Evolutionary conservation across 2,888 invertebrate genomes (phyloP), one percentile per base, ranked within the genome.

Genomic region (Nomada goodeniana): DNA sequence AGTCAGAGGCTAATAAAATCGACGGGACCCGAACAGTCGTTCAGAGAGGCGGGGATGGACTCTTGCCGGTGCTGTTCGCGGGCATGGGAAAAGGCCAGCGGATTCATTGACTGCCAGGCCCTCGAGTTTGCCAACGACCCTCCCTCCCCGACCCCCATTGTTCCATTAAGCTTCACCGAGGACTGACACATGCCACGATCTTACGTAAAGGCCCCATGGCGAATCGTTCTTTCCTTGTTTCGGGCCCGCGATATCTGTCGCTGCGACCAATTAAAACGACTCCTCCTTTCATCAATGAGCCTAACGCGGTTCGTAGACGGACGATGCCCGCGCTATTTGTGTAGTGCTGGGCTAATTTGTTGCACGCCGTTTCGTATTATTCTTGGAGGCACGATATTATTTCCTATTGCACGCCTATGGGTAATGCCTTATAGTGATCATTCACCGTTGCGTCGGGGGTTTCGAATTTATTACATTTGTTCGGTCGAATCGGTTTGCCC

Each of bases 21-120:
- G 88, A 79, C 76, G 82, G 81, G 83, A 84, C 80, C 86, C 87
- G 78, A 86, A 79, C 80, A 78, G 78, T 70, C 76, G 81, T 18
- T 63, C 64, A 42, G 36, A 0, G 36, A 10, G 53, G 82, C 69
- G 85, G 77, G 85, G 79, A 86, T 82, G 81, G 80, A 80, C 80
- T 79, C 76, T 9, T 73, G 71, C 67, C 60, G 84, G 86, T 50
- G 85, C 80, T 84, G 87, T 85, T 85, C 85, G 84, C 88, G 86
- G 83, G 87, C 90, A 90, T 91, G 90, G 90, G 91, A 90, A 91
- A 91, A 90, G 92, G 91, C 92, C 91, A 92, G 87, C 92, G 89
- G 91, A 92, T 92, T 92, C 92, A 92, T 92, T 92, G 92, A 92
- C 91, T 91, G 89, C 83, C 80, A 79, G 88, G 86, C 87, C 86